Conservation (phyloP, 2,113 vertebrate genomes). For the Clarias gariepinus region DNA sequence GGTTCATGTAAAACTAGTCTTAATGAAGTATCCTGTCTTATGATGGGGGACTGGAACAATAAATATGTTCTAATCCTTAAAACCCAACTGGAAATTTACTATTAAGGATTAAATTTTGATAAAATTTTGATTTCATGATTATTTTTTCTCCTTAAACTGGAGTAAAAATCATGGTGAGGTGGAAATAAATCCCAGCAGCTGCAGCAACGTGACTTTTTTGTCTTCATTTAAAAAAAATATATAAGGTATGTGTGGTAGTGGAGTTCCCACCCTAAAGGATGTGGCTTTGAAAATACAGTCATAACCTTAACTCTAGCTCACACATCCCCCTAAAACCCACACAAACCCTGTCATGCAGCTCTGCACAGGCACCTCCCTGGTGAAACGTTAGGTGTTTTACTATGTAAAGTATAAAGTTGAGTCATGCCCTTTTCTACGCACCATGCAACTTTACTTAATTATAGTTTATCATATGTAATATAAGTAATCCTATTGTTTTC, state of each 20-base stretch:
- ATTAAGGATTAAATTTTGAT: too few species aligned
- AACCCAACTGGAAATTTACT: too few species aligned
- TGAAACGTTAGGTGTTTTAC: not conserved
- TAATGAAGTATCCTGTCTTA: not conserved
- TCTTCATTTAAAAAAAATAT: not conserved
- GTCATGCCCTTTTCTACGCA: not conserved
- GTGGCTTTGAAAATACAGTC: constrained; percentile 26
- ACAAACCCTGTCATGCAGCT: constrained; percentile 8
- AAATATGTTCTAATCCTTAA: not conserved
- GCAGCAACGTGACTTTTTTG: not conserved
- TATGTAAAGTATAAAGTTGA: not conserved
- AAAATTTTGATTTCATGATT: not conserved
- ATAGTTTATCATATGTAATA: not conserved
- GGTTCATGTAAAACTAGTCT: not conserved
- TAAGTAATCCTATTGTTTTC: not conserved
- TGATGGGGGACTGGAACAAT: not conserved
- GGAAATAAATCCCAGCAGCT: not conserved
- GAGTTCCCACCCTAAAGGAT: constrained; percentile 17
- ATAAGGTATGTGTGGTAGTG: not conserved
- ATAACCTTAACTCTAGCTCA: not conserved
- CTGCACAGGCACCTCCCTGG: not conserved
- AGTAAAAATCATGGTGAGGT: not conserved
- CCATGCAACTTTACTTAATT: not conserved
- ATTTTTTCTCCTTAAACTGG: not conserved
- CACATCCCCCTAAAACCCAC: constrained; percentile 20